Evolutionary conservation across 2,888 invertebrate species (phyloP).

Genomic region (Alviniconcha strummeri): DNA sequence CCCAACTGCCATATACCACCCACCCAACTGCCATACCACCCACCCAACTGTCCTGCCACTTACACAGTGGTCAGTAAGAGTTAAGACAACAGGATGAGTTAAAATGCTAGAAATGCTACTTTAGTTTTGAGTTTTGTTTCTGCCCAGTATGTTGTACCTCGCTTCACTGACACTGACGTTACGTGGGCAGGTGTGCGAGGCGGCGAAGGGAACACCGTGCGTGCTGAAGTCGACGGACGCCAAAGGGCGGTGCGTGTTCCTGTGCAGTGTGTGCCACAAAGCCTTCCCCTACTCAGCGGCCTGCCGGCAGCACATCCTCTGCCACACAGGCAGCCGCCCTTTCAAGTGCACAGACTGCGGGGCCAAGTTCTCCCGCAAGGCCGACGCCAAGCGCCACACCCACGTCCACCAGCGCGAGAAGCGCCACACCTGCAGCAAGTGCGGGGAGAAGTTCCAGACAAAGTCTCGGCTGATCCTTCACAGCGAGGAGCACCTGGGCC

Average conservation of each 20-base stretch:
- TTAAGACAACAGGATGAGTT: too few relatives aligned
- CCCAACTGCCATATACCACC: too few relatives aligned
- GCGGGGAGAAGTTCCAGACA: conserved; percentile 16
- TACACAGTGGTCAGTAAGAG: too few relatives aligned
- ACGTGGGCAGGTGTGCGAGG: not conserved
- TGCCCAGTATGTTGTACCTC: too few relatives aligned
- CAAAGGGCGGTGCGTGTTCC: not conserved
- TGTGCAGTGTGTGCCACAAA: conserved; percentile 21
- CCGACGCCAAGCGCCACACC: conserved; percentile 26
- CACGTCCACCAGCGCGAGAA: conserved; percentile 14
- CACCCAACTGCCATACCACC: too few relatives aligned
- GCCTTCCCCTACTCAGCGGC: conserved; percentile 3
- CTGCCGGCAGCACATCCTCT: conserved; percentile 29
- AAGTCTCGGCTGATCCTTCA: not conserved
- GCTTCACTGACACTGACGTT: too few relatives aligned
- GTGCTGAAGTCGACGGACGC: not conserved
- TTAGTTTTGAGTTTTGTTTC: too few relatives aligned
- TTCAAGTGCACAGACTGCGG: conserved; percentile 24
- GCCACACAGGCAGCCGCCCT: conserved; percentile 27
- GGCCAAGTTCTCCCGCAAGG: conserved; percentile 28
- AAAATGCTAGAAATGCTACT: too few relatives aligned
- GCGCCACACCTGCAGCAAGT: conserved; percentile 7
- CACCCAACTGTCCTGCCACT: too few relatives aligned
- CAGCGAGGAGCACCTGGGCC: not conserved
- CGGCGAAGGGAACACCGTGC: not conserved